Evolutionary conservation across 2,797 vertebrate species (phyloP).

Genomic region (Melanotaenia parkinsoni): DNA sequence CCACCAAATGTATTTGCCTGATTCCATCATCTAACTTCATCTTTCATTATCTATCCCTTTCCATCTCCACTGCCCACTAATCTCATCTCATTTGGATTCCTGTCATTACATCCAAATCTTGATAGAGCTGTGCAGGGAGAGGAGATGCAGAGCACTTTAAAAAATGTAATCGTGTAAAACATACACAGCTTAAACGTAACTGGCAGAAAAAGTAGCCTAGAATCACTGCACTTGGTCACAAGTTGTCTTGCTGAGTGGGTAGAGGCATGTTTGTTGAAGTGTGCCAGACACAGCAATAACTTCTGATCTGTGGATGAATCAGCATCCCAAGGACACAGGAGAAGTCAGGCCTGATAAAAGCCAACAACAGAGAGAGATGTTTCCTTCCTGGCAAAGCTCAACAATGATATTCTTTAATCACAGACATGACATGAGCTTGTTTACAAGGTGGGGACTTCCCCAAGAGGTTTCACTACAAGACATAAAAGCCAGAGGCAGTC

Average conservation of each 20-base stretch:
- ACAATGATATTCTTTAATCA: conserved; percentile 65
- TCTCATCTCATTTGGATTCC: conserved; percentile 52
- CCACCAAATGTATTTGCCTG: conserved; percentile 31
- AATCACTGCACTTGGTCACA: conserved; percentile 20
- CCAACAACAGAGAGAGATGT: conserved; percentile 26
- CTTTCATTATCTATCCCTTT: conserved; percentile 47
- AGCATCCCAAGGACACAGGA: conserved; percentile 58
- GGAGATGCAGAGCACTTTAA: conserved; percentile 8
- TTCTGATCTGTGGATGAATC: conserved; percentile 60
- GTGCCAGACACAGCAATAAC: conserved; percentile 32
- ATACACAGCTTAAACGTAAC: conserved; percentile 13
- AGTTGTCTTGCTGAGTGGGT: conserved; percentile 31
- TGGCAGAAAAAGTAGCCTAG: conserved; percentile 1
- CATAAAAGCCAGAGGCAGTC: conserved; percentile 48
- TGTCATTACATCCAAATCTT: conserved; percentile 46
- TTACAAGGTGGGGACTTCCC: conserved; percentile 55
- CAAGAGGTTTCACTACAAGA: conserved; percentile 28
- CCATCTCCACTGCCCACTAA: conserved; percentile 39
- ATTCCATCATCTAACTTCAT: conserved; percentile 56
- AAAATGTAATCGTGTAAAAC: conserved; percentile 11
- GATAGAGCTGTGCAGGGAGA: conserved; percentile 1
- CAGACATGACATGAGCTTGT: conserved; percentile 28
- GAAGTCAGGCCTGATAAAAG: conserved; percentile 39
- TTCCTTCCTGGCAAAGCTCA: conserved; percentile 32
- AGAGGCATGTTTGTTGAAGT: conserved; percentile 44